Conservation (phyloP, 2,797 vertebrate species). For the Urocyon cinereoargenteus region DNA sequence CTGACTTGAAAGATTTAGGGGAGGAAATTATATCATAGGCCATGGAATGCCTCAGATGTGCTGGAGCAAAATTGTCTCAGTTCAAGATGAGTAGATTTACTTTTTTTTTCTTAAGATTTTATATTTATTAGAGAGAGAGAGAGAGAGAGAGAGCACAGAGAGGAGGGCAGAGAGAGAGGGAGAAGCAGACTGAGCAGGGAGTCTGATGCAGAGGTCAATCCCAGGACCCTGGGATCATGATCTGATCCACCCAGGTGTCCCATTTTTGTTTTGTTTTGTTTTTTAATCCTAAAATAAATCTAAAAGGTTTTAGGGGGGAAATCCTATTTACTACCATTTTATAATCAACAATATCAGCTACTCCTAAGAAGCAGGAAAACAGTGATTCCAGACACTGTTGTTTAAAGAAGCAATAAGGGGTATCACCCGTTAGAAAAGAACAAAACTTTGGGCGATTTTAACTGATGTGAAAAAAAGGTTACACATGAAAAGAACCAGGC, state of each 20-base stretch:
- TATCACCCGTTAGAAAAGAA: neutral
- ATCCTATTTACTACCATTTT: neutral
- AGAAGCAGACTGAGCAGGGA: neutral
- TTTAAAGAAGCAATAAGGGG: neutral
- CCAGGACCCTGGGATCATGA: neutral
- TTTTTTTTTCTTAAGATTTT: neutral
- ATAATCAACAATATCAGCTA: neutral
- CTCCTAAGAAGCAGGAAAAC: neutral
- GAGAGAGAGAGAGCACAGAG: neutral
- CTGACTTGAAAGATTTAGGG: neutral
- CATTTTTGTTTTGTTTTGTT: neutral
- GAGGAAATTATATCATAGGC: neutral
- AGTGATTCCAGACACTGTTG: neutral
- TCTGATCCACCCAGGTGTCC: neutral
- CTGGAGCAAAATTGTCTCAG: conserved; percentile 3
- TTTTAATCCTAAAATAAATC: conserved; percentile 32
- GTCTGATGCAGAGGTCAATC: neutral
- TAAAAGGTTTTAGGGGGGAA: neutral
- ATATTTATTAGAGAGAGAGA: neutral
- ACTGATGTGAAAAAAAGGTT: neutral
- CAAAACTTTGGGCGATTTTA: neutral
- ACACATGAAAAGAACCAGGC: neutral
- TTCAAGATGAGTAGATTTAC: neutral
- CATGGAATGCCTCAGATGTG: neutral
- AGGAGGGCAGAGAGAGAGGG: neutral